Base-by-base conservation (phyloP, 2,797 vertebrate genomes). In the Poliocrania exsul region DNA sequence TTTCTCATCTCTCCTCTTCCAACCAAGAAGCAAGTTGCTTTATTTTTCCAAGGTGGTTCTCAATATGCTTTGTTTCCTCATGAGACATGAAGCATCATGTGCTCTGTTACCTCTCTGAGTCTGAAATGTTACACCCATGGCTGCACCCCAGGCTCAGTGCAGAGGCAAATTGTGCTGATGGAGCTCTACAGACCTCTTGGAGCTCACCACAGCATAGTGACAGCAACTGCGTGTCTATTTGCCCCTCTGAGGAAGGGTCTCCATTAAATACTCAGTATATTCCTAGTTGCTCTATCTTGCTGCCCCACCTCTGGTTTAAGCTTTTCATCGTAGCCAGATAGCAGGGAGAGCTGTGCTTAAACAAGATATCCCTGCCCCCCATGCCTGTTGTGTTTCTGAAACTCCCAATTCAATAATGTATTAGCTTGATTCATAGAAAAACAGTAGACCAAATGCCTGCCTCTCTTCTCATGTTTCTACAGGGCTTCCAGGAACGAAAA, bases 401-500 rank as follows among this genome's bases (percentile, higher is more conserved):
- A 33, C 38, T 86, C 65, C 35, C 0, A 0, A 38, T 61, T 95
- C 70, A 93, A 75, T 91, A 93, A 93, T 90, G 47, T 72, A 73
- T 95, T 90, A 90, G 38, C 47, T 91, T 50, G 51, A 90, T 94
- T 95, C 66, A 86, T 60, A 93, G 82, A 66, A 90, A 91, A 95
- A 51, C 58, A 72, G 90, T 37, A 47, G 54, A 72, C 69, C 47
- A 86, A 92, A 88, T 93, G 82, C 69, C 40, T 92, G 23, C 61
- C 47, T 88, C 90, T 81, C 77, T 87, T 94, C 94, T 95, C 69
- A 9, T 88, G 86, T 90, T 94, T 95, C 94, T 72, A 31, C 54
- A 79, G 51, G 74, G 67, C 83, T 97, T 96, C 90, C 88, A 93
- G 96, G 88, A 96, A 95, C 73, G 62, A 92, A 92, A 91, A 85